Evolutionary conservation across 1,140 invertebrate species (phyloP).

Genomic region (Cecropterus lyciades): DNA sequence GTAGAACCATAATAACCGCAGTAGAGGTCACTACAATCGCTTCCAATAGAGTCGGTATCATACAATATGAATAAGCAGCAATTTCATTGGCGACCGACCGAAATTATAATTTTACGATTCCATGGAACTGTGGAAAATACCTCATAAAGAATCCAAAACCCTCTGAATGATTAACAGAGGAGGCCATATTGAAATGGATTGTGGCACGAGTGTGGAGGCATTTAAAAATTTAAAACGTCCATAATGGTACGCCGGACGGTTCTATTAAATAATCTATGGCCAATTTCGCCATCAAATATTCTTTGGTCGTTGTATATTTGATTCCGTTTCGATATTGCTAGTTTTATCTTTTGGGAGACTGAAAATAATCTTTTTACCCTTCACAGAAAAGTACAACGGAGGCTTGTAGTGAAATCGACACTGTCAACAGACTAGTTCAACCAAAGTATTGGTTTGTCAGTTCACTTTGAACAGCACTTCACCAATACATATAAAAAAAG

Average conservation of each 20-base stretch:
- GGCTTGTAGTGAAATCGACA: too few relatives aligned
- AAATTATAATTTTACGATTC: constrained; percentile 33
- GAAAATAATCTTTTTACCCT: too few relatives aligned
- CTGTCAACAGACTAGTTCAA: too few relatives aligned
- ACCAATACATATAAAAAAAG: too few relatives aligned
- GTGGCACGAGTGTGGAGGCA: constrained; percentile 26
- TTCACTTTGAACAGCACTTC: too few relatives aligned
- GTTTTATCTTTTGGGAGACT: background rate
- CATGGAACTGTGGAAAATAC: constrained; percentile 31
- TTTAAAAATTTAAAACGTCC: constrained; percentile 51
- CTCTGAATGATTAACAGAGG: constrained; percentile 38
- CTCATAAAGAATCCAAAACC: constrained; percentile 29
- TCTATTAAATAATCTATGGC: constrained; percentile 50
- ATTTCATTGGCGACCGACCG: constrained; percentile 15
- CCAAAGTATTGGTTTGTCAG: too few relatives aligned
- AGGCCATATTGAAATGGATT: constrained; percentile 42
- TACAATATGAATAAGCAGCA: constrained; percentile 25
- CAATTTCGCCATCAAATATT: constrained; percentile 39
- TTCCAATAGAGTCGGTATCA: background rate
- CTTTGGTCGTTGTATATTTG: constrained; percentile 10
- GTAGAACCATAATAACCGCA: constrained; percentile 1
- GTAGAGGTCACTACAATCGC: constrained; percentile 8
- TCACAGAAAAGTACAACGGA: too few relatives aligned
- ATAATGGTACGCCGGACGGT: constrained; percentile 40
- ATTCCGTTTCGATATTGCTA: background rate